These are phyloP conservation scores for Archilochus colubris DNA, from an alignment of 2,113 vertebrate genomes.

Conservation along the genomic window DNA sequence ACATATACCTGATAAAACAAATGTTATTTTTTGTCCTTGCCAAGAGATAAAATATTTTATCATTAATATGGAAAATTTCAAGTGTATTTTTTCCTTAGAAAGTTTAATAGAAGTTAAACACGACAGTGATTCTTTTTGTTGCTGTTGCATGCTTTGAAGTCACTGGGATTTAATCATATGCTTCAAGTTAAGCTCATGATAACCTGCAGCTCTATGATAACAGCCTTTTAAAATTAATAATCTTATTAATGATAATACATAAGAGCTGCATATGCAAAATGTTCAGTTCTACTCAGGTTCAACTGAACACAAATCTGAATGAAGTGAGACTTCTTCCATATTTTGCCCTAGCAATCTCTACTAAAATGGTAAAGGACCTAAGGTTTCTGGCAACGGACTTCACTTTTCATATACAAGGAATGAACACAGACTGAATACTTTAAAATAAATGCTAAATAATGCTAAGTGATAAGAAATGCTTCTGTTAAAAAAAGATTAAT, in stretches of 20 bases:
- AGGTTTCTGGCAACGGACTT: background rate
- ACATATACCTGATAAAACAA: background rate
- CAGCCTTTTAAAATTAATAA: background rate
- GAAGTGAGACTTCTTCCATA: background rate
- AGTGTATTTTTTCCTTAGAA: background rate
- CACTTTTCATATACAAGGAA: background rate
- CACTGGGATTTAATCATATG: conserved; percentile 1
- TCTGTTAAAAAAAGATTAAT: background rate
- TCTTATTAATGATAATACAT: background rate
- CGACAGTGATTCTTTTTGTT: background rate
- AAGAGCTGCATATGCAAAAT: background rate
- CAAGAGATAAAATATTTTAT: conserved; percentile 19
- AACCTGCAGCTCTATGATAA: conserved; percentile 26
- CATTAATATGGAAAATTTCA: background rate
- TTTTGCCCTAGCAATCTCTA: background rate
- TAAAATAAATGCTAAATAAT: background rate
- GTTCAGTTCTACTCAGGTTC: background rate
- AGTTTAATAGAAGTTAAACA: background rate
- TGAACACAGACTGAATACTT: background rate
- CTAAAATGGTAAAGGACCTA: background rate
- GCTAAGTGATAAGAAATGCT: background rate
- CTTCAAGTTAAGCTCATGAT: conserved; percentile 7
- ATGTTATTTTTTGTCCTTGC: background rate
- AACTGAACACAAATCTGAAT: background rate
- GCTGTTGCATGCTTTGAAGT: conserved; percentile 32